phyloP scores from a whole-genome alignment of 2,113 vertebrate genomes.

The Ctenodactylus gundi region DNA sequence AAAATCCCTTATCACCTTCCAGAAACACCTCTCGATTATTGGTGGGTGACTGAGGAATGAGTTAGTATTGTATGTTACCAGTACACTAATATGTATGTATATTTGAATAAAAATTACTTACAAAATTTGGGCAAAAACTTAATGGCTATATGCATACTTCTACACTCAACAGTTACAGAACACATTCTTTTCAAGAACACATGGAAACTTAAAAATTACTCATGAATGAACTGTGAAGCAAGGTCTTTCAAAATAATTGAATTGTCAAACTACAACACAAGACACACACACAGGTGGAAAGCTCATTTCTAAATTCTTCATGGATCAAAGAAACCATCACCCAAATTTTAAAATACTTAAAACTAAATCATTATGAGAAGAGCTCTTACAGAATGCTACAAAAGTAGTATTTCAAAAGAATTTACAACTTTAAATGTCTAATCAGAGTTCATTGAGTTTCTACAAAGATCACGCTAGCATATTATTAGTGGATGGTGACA shows the following conservation, averaged over 20 bases:
- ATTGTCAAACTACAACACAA: neutral
- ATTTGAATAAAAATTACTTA: neutral
- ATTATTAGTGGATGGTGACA: neutral
- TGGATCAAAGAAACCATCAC: conserved; percentile 13
- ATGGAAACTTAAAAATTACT: neutral
- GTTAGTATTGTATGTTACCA: neutral
- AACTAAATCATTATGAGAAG: conserved; percentile 14
- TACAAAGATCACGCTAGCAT: neutral
- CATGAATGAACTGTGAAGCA: neutral
- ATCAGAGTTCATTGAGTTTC: neutral
- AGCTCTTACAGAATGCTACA: neutral
- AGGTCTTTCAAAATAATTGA: neutral
- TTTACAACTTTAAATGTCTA: neutral
- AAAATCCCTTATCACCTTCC: neutral
- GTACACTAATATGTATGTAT: too few relatives aligned
- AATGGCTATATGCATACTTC: neutral
- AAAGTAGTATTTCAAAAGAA: neutral
- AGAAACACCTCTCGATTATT: conserved; percentile 12
- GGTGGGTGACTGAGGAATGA: neutral
- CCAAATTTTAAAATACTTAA: neutral
- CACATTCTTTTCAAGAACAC: neutral
- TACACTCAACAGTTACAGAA: neutral
- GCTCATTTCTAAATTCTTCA: conserved; percentile 37
- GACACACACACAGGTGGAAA: too few relatives aligned
- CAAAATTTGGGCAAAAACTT: conserved; percentile 13